Evolutionary conservation across 30 jellyfish, hydroid and myxozoan genomes (phyloP).

Genomic region (Chironex yamaguchii): DNA sequence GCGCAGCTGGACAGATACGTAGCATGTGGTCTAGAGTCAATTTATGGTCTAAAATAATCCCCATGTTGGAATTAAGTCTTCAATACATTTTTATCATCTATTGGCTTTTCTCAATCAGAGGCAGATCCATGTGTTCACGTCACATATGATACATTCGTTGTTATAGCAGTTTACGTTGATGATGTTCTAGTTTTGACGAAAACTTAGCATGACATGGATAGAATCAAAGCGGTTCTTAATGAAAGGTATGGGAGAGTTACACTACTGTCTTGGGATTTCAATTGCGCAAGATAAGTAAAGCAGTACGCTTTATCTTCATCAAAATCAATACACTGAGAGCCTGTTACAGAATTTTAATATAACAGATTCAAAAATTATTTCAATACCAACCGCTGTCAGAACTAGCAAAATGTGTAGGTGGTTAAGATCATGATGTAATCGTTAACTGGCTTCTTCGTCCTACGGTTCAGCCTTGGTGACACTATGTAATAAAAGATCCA

Average conservation of each 20-base stretch:
- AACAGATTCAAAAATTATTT: neutral
- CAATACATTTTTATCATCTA: neutral
- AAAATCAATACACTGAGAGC: neutral
- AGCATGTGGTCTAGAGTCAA: slow-evolving; percentile 4
- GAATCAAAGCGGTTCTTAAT: slow-evolving; percentile 8
- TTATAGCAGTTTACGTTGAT: neutral
- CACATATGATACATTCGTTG: neutral
- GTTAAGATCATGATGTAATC: too few species aligned
- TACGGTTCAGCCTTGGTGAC: too few species aligned
- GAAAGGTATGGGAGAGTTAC: slow-evolving; percentile 39
- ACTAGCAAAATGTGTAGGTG: too few species aligned
- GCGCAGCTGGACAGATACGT: slow-evolving; percentile 28
- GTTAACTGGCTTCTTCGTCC: too few species aligned
- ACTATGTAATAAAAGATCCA: too few species aligned
- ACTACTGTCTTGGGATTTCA: slow-evolving; percentile 34
- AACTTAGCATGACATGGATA: neutral
- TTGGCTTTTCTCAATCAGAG: neutral
- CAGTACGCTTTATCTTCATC: neutral
- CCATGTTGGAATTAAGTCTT: slow-evolving; percentile 41
- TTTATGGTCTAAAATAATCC: slow-evolving; percentile 38
- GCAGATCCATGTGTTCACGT: neutral
- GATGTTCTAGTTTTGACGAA: neutral
- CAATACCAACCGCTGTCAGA: slow-evolving; percentile 13
- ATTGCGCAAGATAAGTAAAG: neutral
- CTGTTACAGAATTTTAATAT: too few species aligned